phyloP scores from a whole-genome alignment of 2,888 invertebrate species.

The Drosophila hamatofila region DNA sequence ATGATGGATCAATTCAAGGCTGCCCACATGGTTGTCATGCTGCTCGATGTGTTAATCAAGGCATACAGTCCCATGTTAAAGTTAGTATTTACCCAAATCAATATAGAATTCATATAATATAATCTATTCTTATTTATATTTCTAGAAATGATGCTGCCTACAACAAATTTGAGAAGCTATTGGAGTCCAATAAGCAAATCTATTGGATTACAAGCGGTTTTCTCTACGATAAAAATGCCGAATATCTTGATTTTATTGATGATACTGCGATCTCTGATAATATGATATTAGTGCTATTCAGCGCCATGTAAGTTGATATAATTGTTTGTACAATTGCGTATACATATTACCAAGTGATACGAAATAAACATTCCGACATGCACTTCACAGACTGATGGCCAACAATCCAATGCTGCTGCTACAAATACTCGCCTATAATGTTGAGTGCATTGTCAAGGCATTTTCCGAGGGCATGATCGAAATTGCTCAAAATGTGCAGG shows the following conservation, averaged over 20 bases:
- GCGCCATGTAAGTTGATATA: slow-evolving; percentile 82
- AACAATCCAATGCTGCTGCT: slow-evolving; percentile 89
- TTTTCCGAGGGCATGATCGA: slow-evolving; percentile 86
- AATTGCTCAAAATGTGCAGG: slow-evolving; percentile 83
- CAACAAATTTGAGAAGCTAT: slow-evolving; percentile 82
- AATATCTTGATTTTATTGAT: slow-evolving; percentile 84
- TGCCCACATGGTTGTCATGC: slow-evolving; percentile 84
- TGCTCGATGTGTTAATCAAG: slow-evolving; percentile 82
- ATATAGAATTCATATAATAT: not conserved
- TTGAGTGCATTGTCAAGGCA: slow-evolving; percentile 88
- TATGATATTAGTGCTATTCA: slow-evolving; percentile 84
- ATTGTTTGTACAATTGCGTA: not conserved
- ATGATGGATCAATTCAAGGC: slow-evolving; percentile 85
- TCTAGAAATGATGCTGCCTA: slow-evolving; percentile 82
- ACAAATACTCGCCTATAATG: slow-evolving; percentile 88
- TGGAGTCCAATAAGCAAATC: slow-evolving; percentile 82
- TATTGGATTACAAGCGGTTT: slow-evolving; percentile 84
- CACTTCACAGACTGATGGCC: slow-evolving; percentile 85
- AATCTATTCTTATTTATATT: not conserved
- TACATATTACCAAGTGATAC: not conserved
- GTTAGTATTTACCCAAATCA: slow-evolving; percentile 56
- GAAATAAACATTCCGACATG: slow-evolving; percentile 2
- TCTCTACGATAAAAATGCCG: slow-evolving; percentile 83
- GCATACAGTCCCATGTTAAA: slow-evolving; percentile 84
- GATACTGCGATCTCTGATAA: slow-evolving; percentile 84